These are phyloP conservation scores for Aphidius colemani DNA, from an alignment of 2,888 invertebrate species.

Conservation along the genomic window DNA sequence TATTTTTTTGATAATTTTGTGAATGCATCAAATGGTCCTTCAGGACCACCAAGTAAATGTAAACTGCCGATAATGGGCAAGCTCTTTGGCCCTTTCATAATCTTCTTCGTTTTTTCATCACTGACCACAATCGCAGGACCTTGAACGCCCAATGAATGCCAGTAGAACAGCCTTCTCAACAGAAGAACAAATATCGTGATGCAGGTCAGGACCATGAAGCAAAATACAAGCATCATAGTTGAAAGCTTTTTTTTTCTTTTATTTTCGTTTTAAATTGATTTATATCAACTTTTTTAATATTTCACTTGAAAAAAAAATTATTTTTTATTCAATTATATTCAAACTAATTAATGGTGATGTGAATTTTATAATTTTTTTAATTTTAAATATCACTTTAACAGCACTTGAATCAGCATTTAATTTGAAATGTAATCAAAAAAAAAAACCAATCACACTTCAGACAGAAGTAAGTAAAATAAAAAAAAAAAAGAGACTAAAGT, in stretches of 20 bases:
- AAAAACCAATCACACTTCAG: background rate
- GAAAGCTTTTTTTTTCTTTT: background rate
- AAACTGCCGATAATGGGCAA: slow-evolving; percentile 74
- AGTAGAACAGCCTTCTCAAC: slow-evolving; percentile 14
- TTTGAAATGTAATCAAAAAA: background rate
- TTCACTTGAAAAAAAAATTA: slow-evolving; percentile 13
- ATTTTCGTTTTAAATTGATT: background rate
- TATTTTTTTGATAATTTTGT: slow-evolving; percentile 71
- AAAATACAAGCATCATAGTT: slow-evolving; percentile 6
- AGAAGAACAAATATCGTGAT: slow-evolving; percentile 27
- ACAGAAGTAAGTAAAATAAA: slow-evolving; percentile 24
- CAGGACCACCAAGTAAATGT: slow-evolving; percentile 68
- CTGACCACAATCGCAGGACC: background rate
- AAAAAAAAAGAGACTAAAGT: background rate
- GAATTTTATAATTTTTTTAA: slow-evolving; percentile 26
- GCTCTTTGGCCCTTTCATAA: slow-evolving; percentile 47
- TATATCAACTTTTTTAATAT: background rate
- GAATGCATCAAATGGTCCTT: slow-evolving; percentile 75
- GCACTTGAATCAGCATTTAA: no score
- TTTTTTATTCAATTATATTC: slow-evolving; percentile 7
- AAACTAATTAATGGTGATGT: slow-evolving; percentile 14
- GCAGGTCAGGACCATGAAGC: slow-evolving; percentile 26
- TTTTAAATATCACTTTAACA: no score
- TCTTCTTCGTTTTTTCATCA: slow-evolving; percentile 24
- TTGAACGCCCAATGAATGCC: background rate